Conservation (phyloP, 2,888 invertebrate species). For the Cosmia pyralina region DNA sequence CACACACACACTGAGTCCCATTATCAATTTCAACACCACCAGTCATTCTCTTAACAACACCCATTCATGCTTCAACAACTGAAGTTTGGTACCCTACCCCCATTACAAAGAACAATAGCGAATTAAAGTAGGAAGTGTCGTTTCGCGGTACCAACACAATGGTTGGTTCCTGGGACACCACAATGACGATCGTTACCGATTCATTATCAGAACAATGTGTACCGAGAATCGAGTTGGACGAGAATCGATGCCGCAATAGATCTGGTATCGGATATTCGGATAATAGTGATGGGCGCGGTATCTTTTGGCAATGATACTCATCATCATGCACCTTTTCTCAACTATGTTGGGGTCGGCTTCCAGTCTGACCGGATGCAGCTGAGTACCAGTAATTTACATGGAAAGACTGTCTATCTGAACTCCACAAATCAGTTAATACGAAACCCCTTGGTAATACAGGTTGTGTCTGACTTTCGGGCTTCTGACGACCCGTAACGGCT, state of each 20-base stretch:
- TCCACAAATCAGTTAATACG: not conserved
- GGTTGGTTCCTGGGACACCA: constrained; percentile 61
- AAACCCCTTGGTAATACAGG: not conserved
- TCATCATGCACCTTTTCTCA: not conserved
- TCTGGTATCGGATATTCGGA: constrained; percentile 7
- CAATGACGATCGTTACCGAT: constrained; percentile 62
- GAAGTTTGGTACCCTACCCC: constrained; percentile 58
- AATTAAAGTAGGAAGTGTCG: constrained; percentile 66
- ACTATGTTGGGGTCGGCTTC: not conserved
- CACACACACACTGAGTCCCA: not conserved
- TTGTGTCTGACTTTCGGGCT: not conserved
- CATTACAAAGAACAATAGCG: constrained; percentile 61
- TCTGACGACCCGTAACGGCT: not conserved
- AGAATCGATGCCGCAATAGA: constrained; percentile 43
- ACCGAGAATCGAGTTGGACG: constrained; percentile 33
- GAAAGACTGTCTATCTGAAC: not conserved
- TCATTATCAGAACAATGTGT: constrained; percentile 59
- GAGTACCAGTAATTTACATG: not conserved
- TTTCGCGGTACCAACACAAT: constrained; percentile 70
- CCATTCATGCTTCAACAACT: constrained; percentile 38
- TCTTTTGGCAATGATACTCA: not conserved
- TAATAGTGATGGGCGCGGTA: constrained; percentile 18
- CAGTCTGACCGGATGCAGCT: no score
- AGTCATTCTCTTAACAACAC: constrained; percentile 8
- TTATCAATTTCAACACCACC: constrained; percentile 7